Conservation (phyloP, 2,888 invertebrate genomes). For the Agrochola lychnidis region DNA sequence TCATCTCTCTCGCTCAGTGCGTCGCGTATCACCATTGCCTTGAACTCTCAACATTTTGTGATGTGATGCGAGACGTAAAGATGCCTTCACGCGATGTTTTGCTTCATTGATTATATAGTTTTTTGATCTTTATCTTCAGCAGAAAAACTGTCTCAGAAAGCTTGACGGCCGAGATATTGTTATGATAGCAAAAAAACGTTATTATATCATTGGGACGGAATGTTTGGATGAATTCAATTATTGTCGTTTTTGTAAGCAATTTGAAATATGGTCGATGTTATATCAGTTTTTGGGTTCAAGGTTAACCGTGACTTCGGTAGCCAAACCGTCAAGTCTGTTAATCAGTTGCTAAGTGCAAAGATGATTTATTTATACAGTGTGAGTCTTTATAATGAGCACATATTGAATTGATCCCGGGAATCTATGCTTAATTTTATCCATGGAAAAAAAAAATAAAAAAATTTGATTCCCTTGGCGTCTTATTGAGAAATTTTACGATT, state of each 20-base stretch:
- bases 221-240: conserved; percentile 45
- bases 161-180: conserved; percentile 56
- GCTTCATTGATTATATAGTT: conserved; percentile 64
- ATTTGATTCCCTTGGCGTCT: no score
- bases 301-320: not conserved
- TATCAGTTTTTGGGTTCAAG: conserved; percentile 6
- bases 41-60: conserved; percentile 69
- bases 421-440: no score
- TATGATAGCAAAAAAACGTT: conserved; percentile 50
- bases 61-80: conserved; percentile 55
- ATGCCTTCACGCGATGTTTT: conserved; percentile 64
- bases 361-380: no score
- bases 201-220: conserved; percentile 46
- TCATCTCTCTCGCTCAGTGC: conserved; percentile 19
- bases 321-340: not conserved
- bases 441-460: no score
- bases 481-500: no score
- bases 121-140: conserved; percentile 61
- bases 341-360: not conserved
- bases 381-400: no score
- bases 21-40: conserved; percentile 46
- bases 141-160: conserved; percentile 65
- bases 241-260: conserved; percentile 21
- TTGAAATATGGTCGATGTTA: conserved; percentile 14
- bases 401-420: no score